phyloP scores from a whole-genome alignment of 2,888 invertebrate genomes.

The Helobdella robusta region DNA sequence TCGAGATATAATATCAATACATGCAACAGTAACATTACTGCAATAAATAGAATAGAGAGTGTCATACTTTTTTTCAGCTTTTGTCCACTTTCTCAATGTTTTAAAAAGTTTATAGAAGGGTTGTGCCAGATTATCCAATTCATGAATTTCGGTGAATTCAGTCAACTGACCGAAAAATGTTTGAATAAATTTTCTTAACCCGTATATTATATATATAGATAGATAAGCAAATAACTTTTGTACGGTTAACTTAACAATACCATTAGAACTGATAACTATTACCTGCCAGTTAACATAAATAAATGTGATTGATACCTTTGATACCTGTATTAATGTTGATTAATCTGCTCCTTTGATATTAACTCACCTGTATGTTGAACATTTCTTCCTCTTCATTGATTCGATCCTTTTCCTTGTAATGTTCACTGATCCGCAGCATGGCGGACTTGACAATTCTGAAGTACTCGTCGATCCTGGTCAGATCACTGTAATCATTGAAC shows the following conservation, averaged over 20 bases:
- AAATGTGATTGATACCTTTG: too few species aligned
- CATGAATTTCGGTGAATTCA: constrained; percentile 67
- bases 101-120: constrained; percentile 54
- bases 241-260: too few species aligned
- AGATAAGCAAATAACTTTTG: too few species aligned
- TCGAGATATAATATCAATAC: too few species aligned
- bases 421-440: constrained; percentile 15
- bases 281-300: too few species aligned
- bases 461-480: constrained; percentile 67
- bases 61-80: constrained; percentile 60
- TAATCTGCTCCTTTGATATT: too few species aligned
- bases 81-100: constrained; percentile 64
- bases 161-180: constrained; percentile 62
- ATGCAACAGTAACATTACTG: too few species aligned
- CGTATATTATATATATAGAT: too few species aligned
- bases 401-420: constrained; percentile 20
- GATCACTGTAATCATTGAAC: constrained; percentile 73
- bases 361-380: constrained; percentile 16
- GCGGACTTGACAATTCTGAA: constrained; percentile 49
- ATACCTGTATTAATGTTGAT: too few species aligned
- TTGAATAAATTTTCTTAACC: too few species aligned
- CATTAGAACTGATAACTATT: too few species aligned
- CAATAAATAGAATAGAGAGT: too few species aligned
- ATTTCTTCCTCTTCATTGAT: constrained; percentile 24
- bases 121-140: constrained; percentile 60